Conservation (phyloP, 2,888 invertebrate species). For the Acanthoscelides obtectus region DNA sequence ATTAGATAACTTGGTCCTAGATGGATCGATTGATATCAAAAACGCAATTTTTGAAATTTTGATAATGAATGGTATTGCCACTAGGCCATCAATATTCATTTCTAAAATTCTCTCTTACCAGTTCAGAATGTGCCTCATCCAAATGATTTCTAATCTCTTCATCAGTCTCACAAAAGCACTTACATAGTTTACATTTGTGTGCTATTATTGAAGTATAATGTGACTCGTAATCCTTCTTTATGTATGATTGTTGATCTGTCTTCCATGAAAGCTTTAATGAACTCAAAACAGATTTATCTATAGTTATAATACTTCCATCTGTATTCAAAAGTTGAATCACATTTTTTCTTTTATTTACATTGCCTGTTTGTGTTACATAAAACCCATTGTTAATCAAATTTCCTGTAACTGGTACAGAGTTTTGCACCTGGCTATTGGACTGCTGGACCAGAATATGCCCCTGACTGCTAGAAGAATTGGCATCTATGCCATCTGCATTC, state of each 20-base stretch:
- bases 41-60: background rate
- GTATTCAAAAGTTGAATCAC: conserved; percentile 33
- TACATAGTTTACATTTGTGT: conserved; percentile 42
- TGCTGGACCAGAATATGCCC: background rate
- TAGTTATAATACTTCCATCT: conserved; percentile 30
- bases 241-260: background rate
- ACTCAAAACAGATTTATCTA: conserved; percentile 22
- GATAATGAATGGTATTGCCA: too few relatives aligned
- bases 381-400: conserved; percentile 15
- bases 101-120: too few relatives aligned
- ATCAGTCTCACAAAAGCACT: conserved; percentile 36
- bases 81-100: too few relatives aligned
- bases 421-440: background rate
- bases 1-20: too few relatives aligned
- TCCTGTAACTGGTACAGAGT: conserved; percentile 12
- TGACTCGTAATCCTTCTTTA: conserved; percentile 23
- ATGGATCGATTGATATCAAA: too few relatives aligned
- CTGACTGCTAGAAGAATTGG: background rate
- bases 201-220: conserved; percentile 36
- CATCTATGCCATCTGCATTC: background rate
- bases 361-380: conserved; percentile 15
- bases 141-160: conserved; percentile 38
- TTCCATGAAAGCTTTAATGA: conserved; percentile 13
- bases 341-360: conserved; percentile 20
- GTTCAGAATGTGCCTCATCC: conserved; percentile 28